Conservation (phyloP, 2,888 invertebrate genomes). For the Cynaeus angustus region DNA sequence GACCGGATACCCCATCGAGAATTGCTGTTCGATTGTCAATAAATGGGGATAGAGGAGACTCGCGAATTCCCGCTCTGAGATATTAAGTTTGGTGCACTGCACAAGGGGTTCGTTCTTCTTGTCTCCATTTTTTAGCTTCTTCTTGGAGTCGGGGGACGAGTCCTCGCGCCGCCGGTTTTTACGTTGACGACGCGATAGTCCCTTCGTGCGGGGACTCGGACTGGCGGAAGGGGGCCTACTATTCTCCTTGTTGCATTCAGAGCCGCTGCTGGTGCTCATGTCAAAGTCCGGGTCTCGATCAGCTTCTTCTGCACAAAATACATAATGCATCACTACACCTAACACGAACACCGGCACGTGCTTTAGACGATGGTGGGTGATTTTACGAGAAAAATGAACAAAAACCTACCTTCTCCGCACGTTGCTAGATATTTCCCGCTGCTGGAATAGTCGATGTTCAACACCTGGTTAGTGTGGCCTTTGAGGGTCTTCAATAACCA, state of each 20-base stretch:
- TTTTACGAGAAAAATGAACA: background rate
- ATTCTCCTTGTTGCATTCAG: conserved; percentile 63
- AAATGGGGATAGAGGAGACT: conserved; percentile 77
- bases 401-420: conserved; percentile 86
- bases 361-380: background rate
- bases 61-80: conserved; percentile 75
- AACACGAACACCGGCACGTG: conserved; percentile 15
- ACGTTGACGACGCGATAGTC: conserved; percentile 74
- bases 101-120: conserved; percentile 61
- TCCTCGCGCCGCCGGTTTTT: conserved; percentile 71
- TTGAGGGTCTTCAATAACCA: conserved; percentile 88
- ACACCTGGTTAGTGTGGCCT: conserved; percentile 85
- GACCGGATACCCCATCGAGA: conserved; percentile 82
- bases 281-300: conserved; percentile 67
- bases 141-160: conserved; percentile 60
- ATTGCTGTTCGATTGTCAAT: conserved; percentile 77
- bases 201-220: conserved; percentile 70
- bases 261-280: conserved; percentile 61
- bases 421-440: conserved; percentile 91
- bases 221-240: conserved; percentile 72
- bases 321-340: conserved; percentile 46
- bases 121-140: conserved; percentile 56
- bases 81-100: conserved; percentile 69
- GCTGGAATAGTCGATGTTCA: conserved; percentile 86
- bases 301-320: conserved; percentile 70